Percentiles rank a stretch among this genome's conserved stretches.
Evolutionary conservation across 2,797 vertebrate species (phyloP).

Genomic region (Hydrocynus forskahlii): DNA sequence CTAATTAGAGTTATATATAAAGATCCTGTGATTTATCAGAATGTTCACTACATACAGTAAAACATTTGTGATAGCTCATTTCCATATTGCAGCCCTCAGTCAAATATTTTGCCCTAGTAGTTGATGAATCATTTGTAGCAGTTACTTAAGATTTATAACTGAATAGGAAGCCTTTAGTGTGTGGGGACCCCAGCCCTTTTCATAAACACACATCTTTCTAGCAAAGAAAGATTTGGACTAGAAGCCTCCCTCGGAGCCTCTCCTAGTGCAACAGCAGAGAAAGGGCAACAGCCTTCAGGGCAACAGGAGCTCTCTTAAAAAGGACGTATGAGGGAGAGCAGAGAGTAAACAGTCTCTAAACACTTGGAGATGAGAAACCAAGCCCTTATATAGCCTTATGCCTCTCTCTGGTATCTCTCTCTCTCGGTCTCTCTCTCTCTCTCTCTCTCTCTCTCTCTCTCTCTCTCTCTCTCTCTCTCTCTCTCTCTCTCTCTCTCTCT

Average conservation of each 20-base stretch:
- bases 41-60: not conserved
- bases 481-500: not conserved
- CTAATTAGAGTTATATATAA: no score
- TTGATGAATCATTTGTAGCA: no score
- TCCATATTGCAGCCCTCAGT: not conserved
- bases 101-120: no score
- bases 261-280: not conserved
- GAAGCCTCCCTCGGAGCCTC: not conserved
- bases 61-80: not conserved
- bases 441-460: not conserved
- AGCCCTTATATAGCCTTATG: conserved; percentile 72
- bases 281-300: conserved; percentile 38
- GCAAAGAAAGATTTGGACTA: not conserved
- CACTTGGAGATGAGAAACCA: conserved; percentile 42
- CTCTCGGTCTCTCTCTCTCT: not conserved
- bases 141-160: not conserved
- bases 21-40: not conserved
- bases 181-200: not conserved
- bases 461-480: not conserved
- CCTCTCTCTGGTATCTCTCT: conserved; percentile 13
- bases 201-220: not conserved
- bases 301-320: conserved; percentile 65
- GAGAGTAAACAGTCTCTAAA: conserved; percentile 62
- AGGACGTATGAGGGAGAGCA: conserved; percentile 57
- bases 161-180: not conserved